Evolutionary conservation across 2,113 vertebrate species (phyloP).

Genomic region (Felis chaus): DNA sequence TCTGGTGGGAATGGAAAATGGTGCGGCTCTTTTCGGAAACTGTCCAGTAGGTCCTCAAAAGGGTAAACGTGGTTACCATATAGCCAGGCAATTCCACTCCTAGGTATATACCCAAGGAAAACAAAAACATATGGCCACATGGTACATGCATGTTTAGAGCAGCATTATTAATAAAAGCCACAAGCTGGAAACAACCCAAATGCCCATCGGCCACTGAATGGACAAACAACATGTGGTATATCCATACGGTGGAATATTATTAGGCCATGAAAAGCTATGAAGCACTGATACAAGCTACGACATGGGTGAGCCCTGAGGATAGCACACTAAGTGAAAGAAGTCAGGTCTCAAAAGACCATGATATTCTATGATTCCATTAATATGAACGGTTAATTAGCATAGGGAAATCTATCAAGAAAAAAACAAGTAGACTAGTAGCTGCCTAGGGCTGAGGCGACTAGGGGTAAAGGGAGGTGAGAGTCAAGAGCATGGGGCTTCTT

Average conservation of each 20-base stretch:
- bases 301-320: background rate
- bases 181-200: slow-evolving; percentile 24
- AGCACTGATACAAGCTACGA: background rate
- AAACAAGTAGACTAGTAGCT: background rate
- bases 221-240: background rate
- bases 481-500: background rate
- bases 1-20: background rate
- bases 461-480: background rate
- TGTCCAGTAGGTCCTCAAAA: background rate
- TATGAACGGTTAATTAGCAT: slow-evolving; percentile 11
- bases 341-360: background rate
- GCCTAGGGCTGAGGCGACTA: background rate
- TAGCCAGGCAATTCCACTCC: background rate
- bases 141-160: background rate
- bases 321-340: slow-evolving; percentile 32
- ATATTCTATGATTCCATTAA: background rate
- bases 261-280: background rate
- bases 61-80: slow-evolving; percentile 23
- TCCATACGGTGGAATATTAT: slow-evolving; percentile 15
- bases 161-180: background rate
- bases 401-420: background rate
- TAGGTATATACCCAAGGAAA: slow-evolving; percentile 18
- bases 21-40: slow-evolving; percentile 5
- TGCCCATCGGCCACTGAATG: background rate
- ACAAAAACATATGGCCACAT: slow-evolving; percentile 27